Evolutionary conservation across 2,113 vertebrate species (phyloP).

Genomic region (Mesitornis unicolor): DNA sequence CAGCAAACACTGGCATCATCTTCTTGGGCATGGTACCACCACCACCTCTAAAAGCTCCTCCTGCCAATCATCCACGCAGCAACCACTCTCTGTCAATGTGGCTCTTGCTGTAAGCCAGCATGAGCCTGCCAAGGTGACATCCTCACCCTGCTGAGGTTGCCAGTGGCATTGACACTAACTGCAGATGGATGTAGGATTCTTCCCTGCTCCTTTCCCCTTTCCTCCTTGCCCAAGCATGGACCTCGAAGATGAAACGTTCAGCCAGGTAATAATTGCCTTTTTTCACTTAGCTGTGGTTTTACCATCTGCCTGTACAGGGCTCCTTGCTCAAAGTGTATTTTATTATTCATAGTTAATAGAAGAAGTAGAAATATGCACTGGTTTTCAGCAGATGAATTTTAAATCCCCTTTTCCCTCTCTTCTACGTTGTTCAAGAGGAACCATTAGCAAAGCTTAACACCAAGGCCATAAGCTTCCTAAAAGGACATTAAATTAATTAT

Average conservation of each 20-base stretch:
- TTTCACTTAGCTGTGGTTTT: background rate
- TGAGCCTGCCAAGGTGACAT: background rate
- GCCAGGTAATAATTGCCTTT: background rate
- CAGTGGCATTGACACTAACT: background rate
- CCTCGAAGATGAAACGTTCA: background rate
- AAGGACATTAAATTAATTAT: background rate
- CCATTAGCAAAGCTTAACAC: background rate
- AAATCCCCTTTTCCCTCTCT: background rate
- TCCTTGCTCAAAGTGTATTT: background rate
- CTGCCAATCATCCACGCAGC: background rate
- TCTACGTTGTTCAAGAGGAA: background rate
- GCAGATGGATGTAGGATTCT: background rate
- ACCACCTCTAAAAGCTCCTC: background rate
- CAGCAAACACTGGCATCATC: accelerated
- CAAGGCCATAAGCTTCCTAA: background rate
- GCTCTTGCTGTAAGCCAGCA: background rate
- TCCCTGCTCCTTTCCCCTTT: background rate
- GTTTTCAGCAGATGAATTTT: background rate
- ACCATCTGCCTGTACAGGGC: background rate
- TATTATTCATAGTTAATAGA: background rate
- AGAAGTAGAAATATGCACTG: background rate
- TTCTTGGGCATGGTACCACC: background rate
- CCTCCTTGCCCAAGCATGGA: accelerated
- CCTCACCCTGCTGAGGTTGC: background rate
- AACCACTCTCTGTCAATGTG: background rate